Evolutionary conservation across 2,113 vertebrate species (phyloP), one percentile per base, ranked within the genome.

Genomic region (Pandion haliaetus): DNA sequence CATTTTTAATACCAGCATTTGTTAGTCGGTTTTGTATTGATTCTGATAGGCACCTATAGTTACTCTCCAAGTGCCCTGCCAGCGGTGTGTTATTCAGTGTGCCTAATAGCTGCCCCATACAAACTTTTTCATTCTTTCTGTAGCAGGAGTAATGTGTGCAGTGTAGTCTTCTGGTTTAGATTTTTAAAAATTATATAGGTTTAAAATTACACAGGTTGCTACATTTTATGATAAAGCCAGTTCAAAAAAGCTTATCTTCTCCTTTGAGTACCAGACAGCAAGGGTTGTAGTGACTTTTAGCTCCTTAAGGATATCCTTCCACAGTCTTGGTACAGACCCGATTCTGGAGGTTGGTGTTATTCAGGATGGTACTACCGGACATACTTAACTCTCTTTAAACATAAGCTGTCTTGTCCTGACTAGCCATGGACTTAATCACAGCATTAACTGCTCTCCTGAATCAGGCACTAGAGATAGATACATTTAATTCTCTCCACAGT

Each of bases 321-420:
- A 67, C 29, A 70, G 32, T 38, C 29, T 73, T 81, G 58, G 67
- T 94, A 50, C 34, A 81, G 89, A 70, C 50, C 71, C 87, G 59
- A 1, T 70, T 94, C 85, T 96, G 89, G 54, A 94, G 62, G 74
- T 8, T 89, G 78, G 12, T 77, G 40, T 82, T 94, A 94, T 26
- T 85, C 79, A 57, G 94, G 66, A 74, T 87, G 59, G 55, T 65
- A 32, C 84, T 65, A 80, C 89, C 5, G 32, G 86, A 93, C 89
- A 62, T 87, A 87, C 93, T 96, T 96, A 96, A 76, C 86, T 95
- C 82, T 94, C 95, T 91, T 93, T 91, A 96, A 91, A 88, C 74
- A 49, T 93, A 93, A 95, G 93, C 94, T 86, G 73, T 81, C 88
- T 94, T 94, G 87, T 92, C 93, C 82, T 91, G 94, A 95, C 91